Percentiles rank a stretch among this genome's conserved stretches.
These are phyloP conservation scores for Meloidogyne floridensis DNA, from an alignment of 1,140 invertebrate genomes.

Conservation along the genomic window DNA sequence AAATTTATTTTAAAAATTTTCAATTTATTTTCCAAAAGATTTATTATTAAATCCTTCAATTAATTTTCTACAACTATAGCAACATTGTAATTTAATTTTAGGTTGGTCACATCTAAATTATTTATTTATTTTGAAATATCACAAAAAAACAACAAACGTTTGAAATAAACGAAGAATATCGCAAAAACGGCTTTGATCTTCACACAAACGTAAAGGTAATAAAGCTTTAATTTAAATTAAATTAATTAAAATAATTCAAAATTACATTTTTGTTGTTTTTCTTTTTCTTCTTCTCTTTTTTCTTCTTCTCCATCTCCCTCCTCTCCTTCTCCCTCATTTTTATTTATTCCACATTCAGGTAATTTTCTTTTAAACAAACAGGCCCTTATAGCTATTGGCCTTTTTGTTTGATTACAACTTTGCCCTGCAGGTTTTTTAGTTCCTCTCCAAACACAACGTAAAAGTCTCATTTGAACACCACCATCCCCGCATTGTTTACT, in stretches of 20 bases:
- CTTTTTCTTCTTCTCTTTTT: conserved; percentile 23
- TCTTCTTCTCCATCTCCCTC: neutral
- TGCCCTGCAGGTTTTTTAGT: conserved; percentile 50
- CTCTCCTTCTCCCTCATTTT: conserved; percentile 1
- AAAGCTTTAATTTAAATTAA: conserved; percentile 31
- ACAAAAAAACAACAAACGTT: conserved; percentile 40
- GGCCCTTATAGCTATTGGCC: conserved; percentile 46
- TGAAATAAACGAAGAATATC: conserved; percentile 49
- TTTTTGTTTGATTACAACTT: conserved; percentile 43
- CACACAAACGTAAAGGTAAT: conserved; percentile 18
- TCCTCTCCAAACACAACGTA: conserved; percentile 51
- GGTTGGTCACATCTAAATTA: conserved; percentile 46
- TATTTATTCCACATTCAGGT: conserved; percentile 19
- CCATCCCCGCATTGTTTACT: conserved; percentile 51
- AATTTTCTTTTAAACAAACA: conserved; percentile 35
- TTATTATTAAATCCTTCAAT: conserved; percentile 1
- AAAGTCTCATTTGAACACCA: conserved; percentile 51
- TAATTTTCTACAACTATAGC: conserved; percentile 41
- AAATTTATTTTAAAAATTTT: neutral
- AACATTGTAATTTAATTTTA: conserved; percentile 42
- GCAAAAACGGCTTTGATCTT: conserved; percentile 51
- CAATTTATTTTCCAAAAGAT: neutral
- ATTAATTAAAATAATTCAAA: conserved; percentile 12
- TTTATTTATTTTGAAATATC: conserved; percentile 17
- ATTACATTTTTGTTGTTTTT: conserved; percentile 30